phyloP scores from a whole-genome alignment of 2,888 invertebrate species.

The Ethmia dodecea region DNA sequence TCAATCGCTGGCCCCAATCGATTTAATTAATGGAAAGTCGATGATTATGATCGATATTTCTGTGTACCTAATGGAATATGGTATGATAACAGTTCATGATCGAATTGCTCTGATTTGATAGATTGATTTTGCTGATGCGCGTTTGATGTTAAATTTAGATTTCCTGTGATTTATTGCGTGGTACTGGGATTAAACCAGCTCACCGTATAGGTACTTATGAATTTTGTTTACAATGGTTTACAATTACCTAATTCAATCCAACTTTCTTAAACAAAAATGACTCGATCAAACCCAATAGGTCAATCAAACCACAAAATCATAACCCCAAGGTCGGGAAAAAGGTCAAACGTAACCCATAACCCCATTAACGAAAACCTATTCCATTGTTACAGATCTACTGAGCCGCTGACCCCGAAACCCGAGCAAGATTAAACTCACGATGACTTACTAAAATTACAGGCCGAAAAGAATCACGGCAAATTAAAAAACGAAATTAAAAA shows the following conservation, averaged over 20 bases:
- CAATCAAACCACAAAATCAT: conserved; percentile 30
- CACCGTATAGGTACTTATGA: too few species aligned
- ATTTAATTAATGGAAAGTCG: conserved; percentile 33
- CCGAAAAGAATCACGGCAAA: conserved; percentile 16
- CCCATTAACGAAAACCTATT: conserved; percentile 33
- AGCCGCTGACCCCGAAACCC: conserved; percentile 28
- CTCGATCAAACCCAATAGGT: conserved; percentile 10
- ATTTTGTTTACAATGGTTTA: too few species aligned
- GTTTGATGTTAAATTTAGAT: too few species aligned
- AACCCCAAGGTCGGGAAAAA: conserved; percentile 38
- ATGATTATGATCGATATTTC: conserved; percentile 14
- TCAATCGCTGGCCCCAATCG: conserved; percentile 35
- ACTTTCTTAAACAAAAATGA: too few species aligned
- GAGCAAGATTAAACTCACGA: conserved; percentile 28
- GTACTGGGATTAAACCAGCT: too few species aligned
- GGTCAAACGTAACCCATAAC: conserved; percentile 34
- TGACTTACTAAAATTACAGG: conserved; percentile 27
- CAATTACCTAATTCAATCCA: too few species aligned
- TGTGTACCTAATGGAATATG: conserved; percentile 3
- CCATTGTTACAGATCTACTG: conserved; percentile 43
- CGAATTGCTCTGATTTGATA: conserved; percentile 12
- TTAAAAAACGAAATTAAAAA: conserved; percentile 10
- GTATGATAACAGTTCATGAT: conserved; percentile 15
- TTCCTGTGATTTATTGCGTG: too few species aligned
- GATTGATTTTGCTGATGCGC: too few species aligned